Evolutionary conservation across 1,140 invertebrate genomes (phyloP).

Genomic region (Heliconius himera): DNA sequence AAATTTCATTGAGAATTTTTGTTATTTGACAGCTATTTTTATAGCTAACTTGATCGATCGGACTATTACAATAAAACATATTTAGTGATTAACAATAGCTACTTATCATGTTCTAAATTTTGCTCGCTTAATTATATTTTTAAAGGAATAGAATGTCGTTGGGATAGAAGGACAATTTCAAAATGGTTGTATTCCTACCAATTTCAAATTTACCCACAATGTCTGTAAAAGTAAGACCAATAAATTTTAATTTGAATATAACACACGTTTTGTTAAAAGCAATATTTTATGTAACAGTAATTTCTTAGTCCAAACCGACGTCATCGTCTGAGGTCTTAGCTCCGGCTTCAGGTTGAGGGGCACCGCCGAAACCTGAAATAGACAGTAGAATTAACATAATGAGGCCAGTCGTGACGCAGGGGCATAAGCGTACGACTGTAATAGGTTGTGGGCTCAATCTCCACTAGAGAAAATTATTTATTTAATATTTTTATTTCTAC

Average conservation of each 20-base stretch:
- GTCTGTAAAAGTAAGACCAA: not conserved
- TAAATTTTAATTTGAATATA: not conserved
- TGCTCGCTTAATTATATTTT: not conserved
- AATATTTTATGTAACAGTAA: not conserved
- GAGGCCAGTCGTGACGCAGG: too few relatives aligned
- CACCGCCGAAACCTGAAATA: constrained; percentile 56
- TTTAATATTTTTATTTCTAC: too few relatives aligned
- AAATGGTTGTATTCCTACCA: not conserved
- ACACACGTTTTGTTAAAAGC: not conserved
- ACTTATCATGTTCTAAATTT: not conserved
- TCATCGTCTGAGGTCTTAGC: constrained; percentile 57
- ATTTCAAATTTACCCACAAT: not conserved
- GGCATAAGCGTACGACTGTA: too few relatives aligned
- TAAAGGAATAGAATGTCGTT: not conserved
- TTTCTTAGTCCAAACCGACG: constrained; percentile 71
- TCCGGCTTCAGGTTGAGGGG: constrained; percentile 36
- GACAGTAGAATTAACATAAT: too few relatives aligned
- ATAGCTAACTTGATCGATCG: too few relatives aligned
- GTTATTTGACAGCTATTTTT: too few relatives aligned
- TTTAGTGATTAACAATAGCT: not conserved
- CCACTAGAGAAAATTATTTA: too few relatives aligned
- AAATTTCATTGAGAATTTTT: too few relatives aligned
- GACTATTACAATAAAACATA: not conserved
- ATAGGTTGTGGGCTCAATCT: too few relatives aligned
- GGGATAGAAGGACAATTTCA: constrained; percentile 13